phyloP scores from a whole-genome alignment of 1,140 invertebrate species.

The Drosophila gunungcola region DNA sequence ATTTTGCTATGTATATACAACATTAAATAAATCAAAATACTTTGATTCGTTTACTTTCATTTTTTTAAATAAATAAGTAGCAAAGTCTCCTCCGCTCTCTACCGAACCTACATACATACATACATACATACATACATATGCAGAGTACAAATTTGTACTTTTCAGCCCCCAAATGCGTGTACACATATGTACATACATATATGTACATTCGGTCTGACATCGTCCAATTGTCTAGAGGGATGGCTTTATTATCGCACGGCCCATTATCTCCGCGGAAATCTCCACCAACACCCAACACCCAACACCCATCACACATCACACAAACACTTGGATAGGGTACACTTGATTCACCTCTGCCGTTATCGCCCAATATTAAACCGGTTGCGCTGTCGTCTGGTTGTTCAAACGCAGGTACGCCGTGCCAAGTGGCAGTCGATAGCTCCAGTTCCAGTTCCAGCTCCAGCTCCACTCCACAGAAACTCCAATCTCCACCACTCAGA shows the following conservation, averaged over 20 bases:
- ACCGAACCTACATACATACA: too few species aligned
- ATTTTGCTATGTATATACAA: too few species aligned
- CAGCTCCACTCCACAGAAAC: constrained; percentile 9
- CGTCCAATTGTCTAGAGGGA: constrained; percentile 43
- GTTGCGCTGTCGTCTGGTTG: constrained; percentile 49
- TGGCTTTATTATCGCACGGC: constrained; percentile 3
- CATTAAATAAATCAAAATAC: too few species aligned
- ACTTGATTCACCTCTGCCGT: constrained; percentile 71
- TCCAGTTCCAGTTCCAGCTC: constrained; percentile 17
- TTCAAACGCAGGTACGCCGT: constrained; percentile 52
- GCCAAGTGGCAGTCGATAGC: constrained; percentile 33
- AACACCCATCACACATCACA: constrained; percentile 35
- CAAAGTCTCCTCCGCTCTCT: too few species aligned
- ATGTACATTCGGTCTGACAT: not conserved
- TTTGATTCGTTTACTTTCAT: too few species aligned
- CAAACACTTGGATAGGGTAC: constrained; percentile 58
- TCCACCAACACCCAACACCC: constrained; percentile 36
- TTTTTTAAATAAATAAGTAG: too few species aligned
- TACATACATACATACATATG: too few species aligned
- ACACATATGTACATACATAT: too few species aligned
- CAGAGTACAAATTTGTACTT: too few species aligned
- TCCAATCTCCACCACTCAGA: not conserved
- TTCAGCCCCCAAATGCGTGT: not conserved
- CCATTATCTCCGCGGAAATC: constrained; percentile 67
- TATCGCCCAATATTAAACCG: constrained; percentile 75